phyloP scores from a whole-genome alignment of 1,140 invertebrate species.

The Rhopalosiphum padi region DNA sequence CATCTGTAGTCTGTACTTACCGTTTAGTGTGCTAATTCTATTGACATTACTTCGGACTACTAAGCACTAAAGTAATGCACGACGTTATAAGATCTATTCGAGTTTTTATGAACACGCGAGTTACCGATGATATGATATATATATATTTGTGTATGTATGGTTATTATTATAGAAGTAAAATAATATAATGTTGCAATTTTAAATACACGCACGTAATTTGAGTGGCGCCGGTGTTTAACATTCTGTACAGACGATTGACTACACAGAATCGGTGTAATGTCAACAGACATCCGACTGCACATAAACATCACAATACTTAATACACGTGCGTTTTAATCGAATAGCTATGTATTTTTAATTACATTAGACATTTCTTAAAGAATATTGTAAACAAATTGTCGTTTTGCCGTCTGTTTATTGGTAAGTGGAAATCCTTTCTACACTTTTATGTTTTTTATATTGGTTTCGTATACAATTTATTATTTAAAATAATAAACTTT shows the following conservation, averaged over 20 bases:
- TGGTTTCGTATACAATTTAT: neutral
- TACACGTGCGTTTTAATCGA: neutral
- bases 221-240: constrained; percentile 14
- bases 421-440: neutral
- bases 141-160: neutral
- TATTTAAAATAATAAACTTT: neutral
- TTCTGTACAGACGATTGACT: neutral
- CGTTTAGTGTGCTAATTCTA: neutral
- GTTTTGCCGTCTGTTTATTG: neutral
- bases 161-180: neutral
- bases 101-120: neutral
- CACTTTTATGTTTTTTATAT: neutral
- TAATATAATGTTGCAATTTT: neutral
- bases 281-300: neutral
- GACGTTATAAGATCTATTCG: neutral
- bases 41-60: neutral
- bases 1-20: neutral
- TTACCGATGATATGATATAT: neutral
- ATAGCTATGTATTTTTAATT: neutral
- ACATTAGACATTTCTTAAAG: neutral
- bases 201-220: constrained; percentile 4
- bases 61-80: neutral
- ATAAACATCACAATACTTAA: constrained; percentile 1
- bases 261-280: neutral
- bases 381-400: neutral